Base-by-base conservation (phyloP, 92 coral and sea anemone species). In the Phenganax stokvisi region DNA sequence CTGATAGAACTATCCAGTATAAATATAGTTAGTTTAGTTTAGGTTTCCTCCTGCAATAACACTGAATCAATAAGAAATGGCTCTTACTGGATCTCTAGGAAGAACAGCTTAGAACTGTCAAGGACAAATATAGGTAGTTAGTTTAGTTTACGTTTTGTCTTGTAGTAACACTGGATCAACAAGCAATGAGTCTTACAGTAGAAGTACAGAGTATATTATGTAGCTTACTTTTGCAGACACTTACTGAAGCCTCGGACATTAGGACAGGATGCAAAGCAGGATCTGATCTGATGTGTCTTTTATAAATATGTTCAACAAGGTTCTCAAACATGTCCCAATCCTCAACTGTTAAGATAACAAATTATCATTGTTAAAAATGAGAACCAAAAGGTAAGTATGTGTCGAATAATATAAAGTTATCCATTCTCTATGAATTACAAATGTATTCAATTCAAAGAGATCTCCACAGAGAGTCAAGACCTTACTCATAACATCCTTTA, bases 401-500 rank as follows among this genome's bases (percentile, higher is more conserved):
- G 25, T 74, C 12, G 65, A 9, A 59, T 15, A 9, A 59, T 12
- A 59, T 59, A 3, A 59, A 16, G 17, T 5, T 20, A 20, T 20
- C 25, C 25, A 20, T 20, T 20, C 25, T 20, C 5, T 37, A 37
- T 37, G 2, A 5, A 37, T 37, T 37, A 37, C 47, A 37, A 1
- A 37, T 37, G 47, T 37, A 37, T 37, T 37, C 47, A 37, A 37
- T 5, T 37, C 47, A 37, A 37, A 37, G 47, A 5, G 47, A 37
- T 5, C 47, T 37, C 5, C 47, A 20, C 10, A 71, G 1, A 71
- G 7, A 10, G 20, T 9, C 15, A 4, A 9, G 1, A 29, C 84
- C 98, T 88, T 71, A 96, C 99, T 91, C 99, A 96, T 96, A 10
- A 97, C 99, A 89, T 96, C 99, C 67, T 96, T 96, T 28, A 96